Conservation (phyloP, 1,140 invertebrate species). For the Procambarus virginalis region DNA sequence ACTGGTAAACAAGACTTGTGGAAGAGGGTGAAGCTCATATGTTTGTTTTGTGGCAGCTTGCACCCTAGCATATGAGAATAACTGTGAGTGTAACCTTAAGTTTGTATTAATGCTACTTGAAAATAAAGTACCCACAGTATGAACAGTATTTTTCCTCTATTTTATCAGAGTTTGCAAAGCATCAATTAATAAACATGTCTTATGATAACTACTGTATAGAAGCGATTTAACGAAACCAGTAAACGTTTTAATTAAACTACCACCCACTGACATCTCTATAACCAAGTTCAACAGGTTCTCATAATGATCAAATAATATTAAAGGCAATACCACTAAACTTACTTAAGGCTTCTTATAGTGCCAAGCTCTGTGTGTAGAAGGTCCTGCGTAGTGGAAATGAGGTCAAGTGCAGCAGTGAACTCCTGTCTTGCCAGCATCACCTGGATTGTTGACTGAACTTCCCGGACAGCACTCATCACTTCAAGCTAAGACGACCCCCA, state of each 20-base stretch:
- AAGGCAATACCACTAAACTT: conserved; percentile 33
- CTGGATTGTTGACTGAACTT: conserved; percentile 98
- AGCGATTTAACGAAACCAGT: too few relatives aligned
- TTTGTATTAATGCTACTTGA: too few relatives aligned
- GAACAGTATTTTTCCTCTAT: too few relatives aligned
- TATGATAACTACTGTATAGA: too few relatives aligned
- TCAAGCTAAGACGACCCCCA: conserved; percentile 80
- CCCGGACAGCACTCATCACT: conserved; percentile 95
- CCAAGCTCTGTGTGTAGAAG: conserved; percentile 91
- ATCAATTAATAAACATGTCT: too few relatives aligned
- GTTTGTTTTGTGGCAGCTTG: too few relatives aligned
- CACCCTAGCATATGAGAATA: too few relatives aligned
- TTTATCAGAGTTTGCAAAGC: too few relatives aligned
- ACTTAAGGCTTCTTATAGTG: conserved; percentile 93
- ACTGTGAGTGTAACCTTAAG: too few relatives aligned
- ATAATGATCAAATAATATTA: background rate
- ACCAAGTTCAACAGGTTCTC: background rate
- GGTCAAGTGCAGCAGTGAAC: conserved; percentile 96
- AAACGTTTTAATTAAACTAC: background rate
- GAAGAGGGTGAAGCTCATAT: too few relatives aligned
- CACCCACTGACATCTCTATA: background rate
- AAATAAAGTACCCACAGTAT: too few relatives aligned
- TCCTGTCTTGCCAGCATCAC: conserved; percentile 94
- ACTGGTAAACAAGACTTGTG: too few relatives aligned
- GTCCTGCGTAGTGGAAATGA: conserved; percentile 97